Percentiles rank a stretch among this genome's conserved stretches.
phyloP scores from a whole-genome alignment of 2,113 vertebrate species.

The Perognathus longimembris region DNA sequence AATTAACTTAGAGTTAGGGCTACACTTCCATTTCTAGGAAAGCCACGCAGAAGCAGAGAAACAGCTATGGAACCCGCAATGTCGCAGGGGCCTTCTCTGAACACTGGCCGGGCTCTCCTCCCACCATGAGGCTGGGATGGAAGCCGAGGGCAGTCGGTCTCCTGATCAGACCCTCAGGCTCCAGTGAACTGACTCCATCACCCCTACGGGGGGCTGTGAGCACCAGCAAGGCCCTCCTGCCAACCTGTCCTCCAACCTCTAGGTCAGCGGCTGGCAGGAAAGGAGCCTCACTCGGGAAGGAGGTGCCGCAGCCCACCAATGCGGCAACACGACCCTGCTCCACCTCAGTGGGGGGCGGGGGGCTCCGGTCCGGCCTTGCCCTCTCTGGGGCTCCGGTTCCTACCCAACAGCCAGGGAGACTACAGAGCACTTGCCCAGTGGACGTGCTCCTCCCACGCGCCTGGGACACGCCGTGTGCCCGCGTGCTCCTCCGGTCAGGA shows the following conservation, averaged over 20 bases:
- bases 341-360: too few relatives aligned
- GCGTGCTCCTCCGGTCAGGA: too few relatives aligned
- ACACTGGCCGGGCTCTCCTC: not conserved
- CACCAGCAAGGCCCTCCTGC: not conserved
- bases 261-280: accelerated
- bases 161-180: not conserved
- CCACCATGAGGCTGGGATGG: accelerated
- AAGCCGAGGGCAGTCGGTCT: accelerated
- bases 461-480: too few relatives aligned
- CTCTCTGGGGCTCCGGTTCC: not conserved
- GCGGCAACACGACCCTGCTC: accelerated
- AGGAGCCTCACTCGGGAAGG: not conserved
- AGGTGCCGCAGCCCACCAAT: too few relatives aligned
- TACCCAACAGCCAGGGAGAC: too few relatives aligned
- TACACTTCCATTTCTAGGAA: too few relatives aligned
- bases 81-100: accelerated
- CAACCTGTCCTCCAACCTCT: accelerated
- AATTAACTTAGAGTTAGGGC: not conserved
- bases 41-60: too few relatives aligned
- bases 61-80: not conserved
- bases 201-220: accelerated
- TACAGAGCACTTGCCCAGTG: not conserved
- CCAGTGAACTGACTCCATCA: not conserved
- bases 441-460: accelerated
- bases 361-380: not conserved